Evolutionary conservation across 2,113 vertebrate genomes (phyloP).

Genomic region (Rhynchopsitta pachyrhyncha): DNA sequence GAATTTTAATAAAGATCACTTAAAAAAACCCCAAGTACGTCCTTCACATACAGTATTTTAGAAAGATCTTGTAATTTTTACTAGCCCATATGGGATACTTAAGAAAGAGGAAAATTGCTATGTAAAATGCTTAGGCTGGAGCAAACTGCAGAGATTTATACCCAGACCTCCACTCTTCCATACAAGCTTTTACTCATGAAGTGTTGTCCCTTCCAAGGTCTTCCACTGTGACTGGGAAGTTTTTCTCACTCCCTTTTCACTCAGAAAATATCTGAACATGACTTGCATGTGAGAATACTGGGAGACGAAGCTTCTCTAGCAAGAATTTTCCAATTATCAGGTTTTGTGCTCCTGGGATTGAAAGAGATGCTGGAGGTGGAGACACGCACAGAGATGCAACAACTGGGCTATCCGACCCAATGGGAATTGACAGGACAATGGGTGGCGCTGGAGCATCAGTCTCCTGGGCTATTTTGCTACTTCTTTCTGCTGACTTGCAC

Average conservation of each 20-base stretch:
- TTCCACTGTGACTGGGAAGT: neutral
- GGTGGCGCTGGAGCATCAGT: accelerated
- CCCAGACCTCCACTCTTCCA: neutral
- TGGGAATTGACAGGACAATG: neutral
- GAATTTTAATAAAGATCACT: neutral
- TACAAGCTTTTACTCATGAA: neutral
- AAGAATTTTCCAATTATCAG: neutral
- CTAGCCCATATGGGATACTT: neutral
- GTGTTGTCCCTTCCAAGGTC: neutral
- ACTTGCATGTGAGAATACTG: neutral
- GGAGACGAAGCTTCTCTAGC: neutral
- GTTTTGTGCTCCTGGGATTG: neutral
- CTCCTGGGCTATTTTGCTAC: neutral
- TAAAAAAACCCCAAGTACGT: neutral
- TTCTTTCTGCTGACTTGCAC: neutral
- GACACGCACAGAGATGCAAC: neutral
- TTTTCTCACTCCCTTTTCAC: neutral
- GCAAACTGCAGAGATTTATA: neutral
- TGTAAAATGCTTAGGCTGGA: neutral
- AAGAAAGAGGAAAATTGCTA: neutral
- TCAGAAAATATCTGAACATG: neutral
- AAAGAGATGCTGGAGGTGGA: neutral
- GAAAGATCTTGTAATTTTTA: slow-evolving; percentile 12
- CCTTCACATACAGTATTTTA: neutral
- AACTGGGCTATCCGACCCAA: neutral